Base-by-base conservation (phyloP, 2,888 invertebrate genomes). In the Acrobasis repandana region DNA sequence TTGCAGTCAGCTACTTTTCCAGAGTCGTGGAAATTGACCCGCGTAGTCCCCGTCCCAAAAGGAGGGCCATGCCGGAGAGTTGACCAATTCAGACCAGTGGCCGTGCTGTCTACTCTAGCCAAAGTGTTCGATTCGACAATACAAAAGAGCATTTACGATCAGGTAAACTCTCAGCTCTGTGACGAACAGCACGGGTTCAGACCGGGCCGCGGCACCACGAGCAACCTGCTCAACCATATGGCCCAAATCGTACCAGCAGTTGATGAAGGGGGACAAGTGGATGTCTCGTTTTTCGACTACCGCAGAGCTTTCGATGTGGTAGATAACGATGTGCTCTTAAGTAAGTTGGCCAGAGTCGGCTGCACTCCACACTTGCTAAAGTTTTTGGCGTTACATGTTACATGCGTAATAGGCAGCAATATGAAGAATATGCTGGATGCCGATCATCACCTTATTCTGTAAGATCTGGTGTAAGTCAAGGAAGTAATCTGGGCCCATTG, bases 101-200 rank as follows among this genome's bases (percentile, higher is more conserved):
- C 33, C 5, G n/a, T 50, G 1, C n/a, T 50, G 11, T 33, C 28
- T 28, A 11, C n/a, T 14, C 50, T 33, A 14, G 50, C 50, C 14
- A 50, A 50, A 50, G 50, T 33, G 6, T 50, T 50, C 14, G 54
- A 54, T 3, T 54, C 54, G 9, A 16, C 38, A 1, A 16, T 54
- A 54, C 34, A 54, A 3, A 18, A 9, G 10, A 54, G 38, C 9
- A 54, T 54, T 8, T 18, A 16, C 11, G 15, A 9, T 2, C 54
- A 54, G 10, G 38, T 54, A 9, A 54, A 18, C 11, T 16, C 54
- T 10, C 54, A 54, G 18, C 4, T 54, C 1, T 16, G 10, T 8
- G 38, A 54, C 36, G 38, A 6, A n/a, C n/a, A n/a, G n/a, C n/a
- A n/a, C n/a, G n/a, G n/a, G n/a, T n/a, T n/a, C n/a, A n/a, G n/a